These are phyloP conservation scores for Sebastiscus albofasciatus DNA, from an alignment of 2,797 vertebrate genomes.

Conservation along the genomic window DNA sequence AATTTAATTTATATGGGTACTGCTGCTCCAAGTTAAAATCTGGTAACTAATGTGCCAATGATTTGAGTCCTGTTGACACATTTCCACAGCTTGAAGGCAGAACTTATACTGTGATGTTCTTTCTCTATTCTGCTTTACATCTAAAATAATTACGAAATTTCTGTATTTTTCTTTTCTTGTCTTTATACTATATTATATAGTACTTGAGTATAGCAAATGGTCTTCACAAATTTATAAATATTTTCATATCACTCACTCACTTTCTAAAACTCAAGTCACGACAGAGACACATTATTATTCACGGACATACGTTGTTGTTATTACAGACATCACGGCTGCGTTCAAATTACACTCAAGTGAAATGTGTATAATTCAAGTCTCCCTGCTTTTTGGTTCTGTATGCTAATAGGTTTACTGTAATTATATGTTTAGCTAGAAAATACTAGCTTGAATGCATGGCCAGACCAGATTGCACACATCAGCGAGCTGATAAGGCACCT, in stretches of 20 bases:
- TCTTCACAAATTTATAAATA: background rate
- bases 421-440: background rate
- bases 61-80: background rate
- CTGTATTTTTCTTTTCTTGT: background rate
- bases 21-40: too few relatives aligned
- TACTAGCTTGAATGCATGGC: background rate
- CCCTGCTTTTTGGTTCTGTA: background rate
- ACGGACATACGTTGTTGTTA: background rate
- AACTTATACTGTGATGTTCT: background rate
- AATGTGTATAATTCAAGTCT: background rate
- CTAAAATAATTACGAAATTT: background rate
- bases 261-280: background rate
- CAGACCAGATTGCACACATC: constrained; percentile 5
- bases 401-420: background rate
- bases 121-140: background rate
- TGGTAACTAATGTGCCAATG: background rate
- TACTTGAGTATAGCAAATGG: background rate
- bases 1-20: too few relatives aligned
- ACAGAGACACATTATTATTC: background rate
- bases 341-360: background rate
- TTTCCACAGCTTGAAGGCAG: background rate
- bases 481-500: constrained; percentile 9
- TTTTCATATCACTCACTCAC: background rate
- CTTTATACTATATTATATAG: background rate
- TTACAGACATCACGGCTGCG: background rate